Base-by-base conservation (phyloP, 2,888 invertebrate species). In the Eristalinus sepulchralis region DNA sequence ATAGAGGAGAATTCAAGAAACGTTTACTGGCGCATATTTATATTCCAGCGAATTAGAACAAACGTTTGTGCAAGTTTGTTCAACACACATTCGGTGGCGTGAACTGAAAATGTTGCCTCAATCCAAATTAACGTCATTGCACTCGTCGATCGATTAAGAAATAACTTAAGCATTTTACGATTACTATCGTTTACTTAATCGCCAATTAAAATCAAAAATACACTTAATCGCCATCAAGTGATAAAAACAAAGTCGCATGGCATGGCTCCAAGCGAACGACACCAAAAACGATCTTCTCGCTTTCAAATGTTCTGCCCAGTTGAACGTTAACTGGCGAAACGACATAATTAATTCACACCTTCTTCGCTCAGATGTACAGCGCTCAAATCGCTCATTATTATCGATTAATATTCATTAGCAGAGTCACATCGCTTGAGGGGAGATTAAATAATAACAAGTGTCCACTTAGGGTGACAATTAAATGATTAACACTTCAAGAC, bases 301-400 rank as follows among this genome's bases (percentile, higher is more conserved):
- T 24, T 13, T 27, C 36, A n/a, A 70, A 70, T 36, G n/a, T 20
- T 17, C 17, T 27, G 59, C 17, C 13, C 13, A 20, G 11, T 31
- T 70, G 39, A 71, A 71, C 59, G 33, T 72, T 72, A n/a, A 62
- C 53, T 6, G 34, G 34, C 73, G 34, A 20, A 60, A 76, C 60
- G 9, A 33, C 2, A 36, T 34, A 24, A 62, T 68, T 62, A 77
- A 77, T 77, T 77, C 24, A 68, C 77, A 68, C 60, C 31, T 75
- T n/a, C 20, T 24, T 36, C 57, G 13, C 55, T 13, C 8, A 53
- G n/a, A 27, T 24, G 20, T 27, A 5, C n/a, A 2, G 24, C 24
- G 47, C 34, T 47, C 17, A 11, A 59, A 47, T 47, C 67, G 22
- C 39, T 55, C 59, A 47, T 66, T 47, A 75, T 11, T 20, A 31